These are phyloP conservation scores for Oreotrochilus melanogaster DNA, from an alignment of 2,113 vertebrate species.

Conservation along the genomic window DNA sequence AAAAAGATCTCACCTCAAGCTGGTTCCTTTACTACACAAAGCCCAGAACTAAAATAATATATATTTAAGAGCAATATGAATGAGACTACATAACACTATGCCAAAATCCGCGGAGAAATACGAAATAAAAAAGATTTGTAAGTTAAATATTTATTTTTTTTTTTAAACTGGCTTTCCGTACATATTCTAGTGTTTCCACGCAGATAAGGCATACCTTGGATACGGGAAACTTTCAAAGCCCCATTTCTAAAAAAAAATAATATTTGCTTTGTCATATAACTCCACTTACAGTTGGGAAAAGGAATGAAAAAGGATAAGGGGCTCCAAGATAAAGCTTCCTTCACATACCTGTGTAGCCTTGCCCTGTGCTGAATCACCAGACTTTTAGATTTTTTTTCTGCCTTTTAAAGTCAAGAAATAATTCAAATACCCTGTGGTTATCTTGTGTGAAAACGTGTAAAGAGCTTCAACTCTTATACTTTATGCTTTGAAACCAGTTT, in stretches of 20 bases:
- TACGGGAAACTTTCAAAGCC: neutral
- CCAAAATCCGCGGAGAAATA: neutral
- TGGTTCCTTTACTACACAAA: neutral
- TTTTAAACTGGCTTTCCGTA: neutral
- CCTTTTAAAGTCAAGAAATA: neutral
- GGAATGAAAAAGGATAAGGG: conserved; percentile 2
- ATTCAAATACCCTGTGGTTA: neutral
- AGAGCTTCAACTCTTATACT: neutral
- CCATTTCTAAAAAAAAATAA: neutral
- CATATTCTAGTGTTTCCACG: neutral
- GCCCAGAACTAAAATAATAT: neutral
- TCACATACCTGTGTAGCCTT: neutral
- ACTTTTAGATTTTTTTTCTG: neutral
- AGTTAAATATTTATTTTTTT: neutral
- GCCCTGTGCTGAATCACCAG: neutral
- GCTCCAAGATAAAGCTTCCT: neutral
- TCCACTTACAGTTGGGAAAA: neutral
- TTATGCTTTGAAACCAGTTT: neutral
- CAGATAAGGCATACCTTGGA: neutral
- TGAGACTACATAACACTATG: neutral
- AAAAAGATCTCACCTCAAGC: neutral
- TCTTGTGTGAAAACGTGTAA: neutral
- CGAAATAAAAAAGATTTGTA: neutral
- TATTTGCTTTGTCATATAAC: conserved; percentile 46
- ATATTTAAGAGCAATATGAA: neutral